Evolutionary conservation across 2,113 vertebrate species (phyloP), one percentile per base, ranked within the genome.

Genomic region (Chroicocephalus ridibundus): DNA sequence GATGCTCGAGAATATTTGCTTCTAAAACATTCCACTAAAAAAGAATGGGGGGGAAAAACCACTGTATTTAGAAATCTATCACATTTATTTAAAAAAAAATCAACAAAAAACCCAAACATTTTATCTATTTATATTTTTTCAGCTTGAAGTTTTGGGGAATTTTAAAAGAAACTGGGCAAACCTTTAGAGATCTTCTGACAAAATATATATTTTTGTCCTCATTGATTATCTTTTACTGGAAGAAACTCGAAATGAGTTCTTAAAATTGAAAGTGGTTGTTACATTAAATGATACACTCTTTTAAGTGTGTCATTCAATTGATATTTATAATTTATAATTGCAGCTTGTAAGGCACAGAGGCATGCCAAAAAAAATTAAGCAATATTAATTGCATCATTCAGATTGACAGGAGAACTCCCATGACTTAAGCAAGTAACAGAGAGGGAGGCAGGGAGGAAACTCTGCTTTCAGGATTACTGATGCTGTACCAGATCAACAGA

Each of bases 11-110:
- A 77, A 55, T n/a, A 70, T 32, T 34, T 36, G 13, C 69, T 81
- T 91, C 58, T 40, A 69, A 92, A 83, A 36, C 2, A 44, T 70
- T 46, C 19, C 24, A 22, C 58, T 54, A 19, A 65, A 87, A 86
- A 90, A 18, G 5, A 55, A 86, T 12, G 2, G 12, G 3, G 4
- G 8, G 0, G 26, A 80, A 58, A 49, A 0, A 0, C 18, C 15
- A 13, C 24, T 44, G 10, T 58, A 22, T 61, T 80, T 77, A 83
- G 65, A 77, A 88, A 86, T 36, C 34, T 19, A 70, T 13, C 10
- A 31, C 15, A 16, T 54, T 71, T 65, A 44, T 32, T 42, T 13
- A 13, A 5, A 76, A 72, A 71, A 60, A 11, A 38, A 38, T 38
- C 38, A 38, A 38, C 38, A 38, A 38, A 0, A 0, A 2, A 1